Evolutionary conservation across 37 sponge, comb jelly and placozoan species (phyloP).

Genomic region (Chondrilla cf. caribensis): DNA sequence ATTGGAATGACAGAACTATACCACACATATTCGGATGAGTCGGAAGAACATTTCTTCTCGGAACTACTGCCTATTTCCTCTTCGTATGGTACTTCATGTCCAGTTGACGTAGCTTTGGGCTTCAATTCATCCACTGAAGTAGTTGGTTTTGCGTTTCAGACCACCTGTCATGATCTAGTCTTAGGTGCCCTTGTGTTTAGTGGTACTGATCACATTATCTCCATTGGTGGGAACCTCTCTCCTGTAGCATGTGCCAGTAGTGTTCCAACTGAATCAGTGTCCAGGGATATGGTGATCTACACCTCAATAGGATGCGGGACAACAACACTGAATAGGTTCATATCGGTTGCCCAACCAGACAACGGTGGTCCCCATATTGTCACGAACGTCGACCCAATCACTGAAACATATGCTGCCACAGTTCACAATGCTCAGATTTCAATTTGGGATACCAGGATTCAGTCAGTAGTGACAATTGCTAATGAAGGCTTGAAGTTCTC

Average conservation of each 20-base stretch:
- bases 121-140: background rate
- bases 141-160: background rate
- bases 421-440: background rate
- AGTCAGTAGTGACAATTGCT: background rate
- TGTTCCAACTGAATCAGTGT: too few species aligned
- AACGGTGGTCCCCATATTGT: too few species aligned
- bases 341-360: too few species aligned
- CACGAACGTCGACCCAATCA: background rate
- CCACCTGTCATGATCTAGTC: background rate
- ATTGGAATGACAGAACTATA: too few species aligned
- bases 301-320: too few species aligned
- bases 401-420: background rate
- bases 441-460: background rate
- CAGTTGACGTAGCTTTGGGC: background rate
- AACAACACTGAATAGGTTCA: too few species aligned
- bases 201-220: background rate
- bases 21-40: too few species aligned
- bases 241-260: background rate
- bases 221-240: background rate
- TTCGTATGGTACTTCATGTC: background rate
- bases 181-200: background rate
- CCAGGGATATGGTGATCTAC: too few species aligned
- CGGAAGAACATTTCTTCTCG: too few species aligned
- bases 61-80: too few species aligned
- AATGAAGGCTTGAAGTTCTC: background rate